Percentiles rank a stretch among this genome's conserved stretches.
Conservation (phyloP, 2,113 vertebrate species). For the Turdus rufiventris region DNA sequence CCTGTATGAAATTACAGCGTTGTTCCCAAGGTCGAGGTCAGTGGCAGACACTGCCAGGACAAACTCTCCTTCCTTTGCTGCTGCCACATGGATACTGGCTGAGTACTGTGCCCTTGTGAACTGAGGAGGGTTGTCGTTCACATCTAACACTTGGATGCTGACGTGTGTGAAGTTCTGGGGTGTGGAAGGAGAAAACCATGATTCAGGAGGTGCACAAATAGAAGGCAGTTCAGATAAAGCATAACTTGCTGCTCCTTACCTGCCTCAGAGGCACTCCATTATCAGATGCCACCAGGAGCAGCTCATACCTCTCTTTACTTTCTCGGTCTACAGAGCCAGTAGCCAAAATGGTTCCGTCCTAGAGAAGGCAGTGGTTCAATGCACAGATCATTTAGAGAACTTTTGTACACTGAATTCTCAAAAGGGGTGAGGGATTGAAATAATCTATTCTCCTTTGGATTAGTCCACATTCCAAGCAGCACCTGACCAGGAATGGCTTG, state of each 20-base stretch:
- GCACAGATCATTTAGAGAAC: neutral
- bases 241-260: constrained; percentile 30
- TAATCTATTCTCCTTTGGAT: neutral
- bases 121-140: constrained; percentile 73
- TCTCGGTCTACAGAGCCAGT: constrained; percentile 73
- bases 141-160: constrained; percentile 64
- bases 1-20: constrained; percentile 70
- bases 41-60: constrained; percentile 63
- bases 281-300: constrained; percentile 71
- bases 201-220: neutral
- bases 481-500: neutral
- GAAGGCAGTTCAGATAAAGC: neutral
- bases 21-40: constrained; percentile 65
- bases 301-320: constrained; percentile 60
- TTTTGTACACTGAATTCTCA: neutral
- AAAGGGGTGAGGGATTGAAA: neutral
- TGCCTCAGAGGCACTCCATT: constrained; percentile 67
- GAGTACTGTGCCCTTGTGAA: constrained; percentile 61
- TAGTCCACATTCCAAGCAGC: neutral
- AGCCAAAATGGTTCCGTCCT: constrained; percentile 74
- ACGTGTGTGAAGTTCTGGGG: constrained; percentile 72
- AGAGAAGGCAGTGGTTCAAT: neutral
- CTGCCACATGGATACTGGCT: constrained; percentile 4
- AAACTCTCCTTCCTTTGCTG: constrained; percentile 43
- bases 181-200: neutral